These are phyloP conservation scores for Apis laboriosa DNA, from an alignment of 1,140 invertebrate species.

Conservation along the genomic window DNA sequence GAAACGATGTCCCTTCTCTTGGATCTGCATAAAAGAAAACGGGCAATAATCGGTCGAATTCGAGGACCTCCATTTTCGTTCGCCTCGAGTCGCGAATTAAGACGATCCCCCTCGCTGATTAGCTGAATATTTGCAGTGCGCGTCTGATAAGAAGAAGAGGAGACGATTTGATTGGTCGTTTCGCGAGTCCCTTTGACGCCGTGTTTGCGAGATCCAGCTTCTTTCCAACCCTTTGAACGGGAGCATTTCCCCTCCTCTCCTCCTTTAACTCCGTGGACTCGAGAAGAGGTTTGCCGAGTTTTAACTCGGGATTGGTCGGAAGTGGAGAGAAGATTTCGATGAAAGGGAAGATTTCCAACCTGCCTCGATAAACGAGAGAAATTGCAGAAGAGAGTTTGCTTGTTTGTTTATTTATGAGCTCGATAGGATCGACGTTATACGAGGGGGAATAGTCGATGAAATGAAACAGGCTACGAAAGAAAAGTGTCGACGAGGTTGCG, in stretches of 20 bases:
- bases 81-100: slow-evolving; percentile 17
- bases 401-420: background rate
- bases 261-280: background rate
- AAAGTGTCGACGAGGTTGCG: background rate
- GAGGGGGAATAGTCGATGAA: background rate
- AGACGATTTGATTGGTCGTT: slow-evolving; percentile 25
- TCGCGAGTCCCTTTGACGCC: slow-evolving; percentile 34
- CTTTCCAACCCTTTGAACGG: slow-evolving; percentile 10
- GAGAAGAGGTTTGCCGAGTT: background rate
- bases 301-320: background rate
- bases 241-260: background rate
- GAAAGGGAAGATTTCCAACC: slow-evolving; percentile 1
- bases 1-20: too few relatives aligned
- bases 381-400: background rate
- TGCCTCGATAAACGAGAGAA: background rate
- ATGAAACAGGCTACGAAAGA: background rate
- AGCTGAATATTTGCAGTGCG: slow-evolving; percentile 28
- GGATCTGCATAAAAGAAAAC: too few relatives aligned
- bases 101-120: slow-evolving; percentile 33
- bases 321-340: background rate
- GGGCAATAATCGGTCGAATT: too few relatives aligned
- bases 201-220: slow-evolving; percentile 20
- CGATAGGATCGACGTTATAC: background rate
- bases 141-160: slow-evolving; percentile 36
- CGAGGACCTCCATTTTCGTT: background rate